Evolutionary conservation across 1,140 invertebrate genomes (phyloP).

Genomic region (Popillia japonica): DNA sequence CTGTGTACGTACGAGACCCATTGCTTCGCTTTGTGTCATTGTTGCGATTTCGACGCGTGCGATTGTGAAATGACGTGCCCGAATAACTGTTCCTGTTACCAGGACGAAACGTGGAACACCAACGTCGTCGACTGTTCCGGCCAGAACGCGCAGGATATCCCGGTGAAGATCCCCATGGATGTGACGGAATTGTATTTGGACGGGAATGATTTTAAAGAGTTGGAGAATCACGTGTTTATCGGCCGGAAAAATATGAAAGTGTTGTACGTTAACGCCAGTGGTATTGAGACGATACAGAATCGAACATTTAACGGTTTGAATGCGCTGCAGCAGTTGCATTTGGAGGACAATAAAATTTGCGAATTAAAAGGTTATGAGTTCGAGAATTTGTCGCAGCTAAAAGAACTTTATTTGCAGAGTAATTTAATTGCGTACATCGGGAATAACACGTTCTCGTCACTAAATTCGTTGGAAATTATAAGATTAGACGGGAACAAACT

Average conservation of each 20-base stretch:
- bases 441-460: constrained; percentile 80
- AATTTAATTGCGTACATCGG: constrained; percentile 82
- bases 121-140: constrained; percentile 92
- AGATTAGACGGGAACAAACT: constrained; percentile 86
- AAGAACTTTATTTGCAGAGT: constrained; percentile 87
- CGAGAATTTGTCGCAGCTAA: constrained; percentile 80
- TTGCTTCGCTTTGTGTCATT: constrained; percentile 92
- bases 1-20: constrained; percentile 91
- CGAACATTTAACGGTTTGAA: constrained; percentile 90
- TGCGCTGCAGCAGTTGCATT: constrained; percentile 80
- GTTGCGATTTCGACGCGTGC: constrained; percentile 94
- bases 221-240: constrained; percentile 91
- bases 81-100: constrained; percentile 89
- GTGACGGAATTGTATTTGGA: constrained; percentile 91
- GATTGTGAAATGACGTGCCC: constrained; percentile 96
- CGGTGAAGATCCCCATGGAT: constrained; percentile 90
- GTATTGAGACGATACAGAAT: constrained; percentile 87
- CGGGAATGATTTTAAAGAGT: constrained; percentile 83
- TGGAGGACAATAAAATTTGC: constrained; percentile 84
- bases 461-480: constrained; percentile 81
- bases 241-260: constrained; percentile 88
- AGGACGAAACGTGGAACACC: constrained; percentile 90
- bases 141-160: constrained; percentile 77
- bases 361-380: constrained; percentile 90
- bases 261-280: constrained; percentile 85